These are phyloP conservation scores for Eubucco bourcierii DNA, from an alignment of 2,113 vertebrate species.

Conservation along the genomic window DNA sequence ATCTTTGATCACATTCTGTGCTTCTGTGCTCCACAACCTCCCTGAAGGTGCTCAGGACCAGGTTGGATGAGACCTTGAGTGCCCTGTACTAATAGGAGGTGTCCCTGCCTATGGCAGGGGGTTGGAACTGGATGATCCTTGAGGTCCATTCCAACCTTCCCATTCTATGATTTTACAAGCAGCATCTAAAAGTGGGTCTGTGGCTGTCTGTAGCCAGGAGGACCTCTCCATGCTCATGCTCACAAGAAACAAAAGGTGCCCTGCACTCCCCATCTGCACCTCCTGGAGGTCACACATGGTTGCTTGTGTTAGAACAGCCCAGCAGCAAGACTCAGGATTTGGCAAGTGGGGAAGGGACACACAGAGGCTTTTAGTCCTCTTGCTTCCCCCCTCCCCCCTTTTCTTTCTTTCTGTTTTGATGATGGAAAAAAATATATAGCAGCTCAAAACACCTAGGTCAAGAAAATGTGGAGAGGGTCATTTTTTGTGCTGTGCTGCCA, in stretches of 20 bases:
- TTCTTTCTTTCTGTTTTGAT: background rate
- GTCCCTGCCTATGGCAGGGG: no score
- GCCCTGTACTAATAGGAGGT: no score
- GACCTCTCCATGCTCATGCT: accelerated
- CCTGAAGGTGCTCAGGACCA: no score
- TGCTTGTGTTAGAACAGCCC: accelerated
- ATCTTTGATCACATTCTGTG: no score
- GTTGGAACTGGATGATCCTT: no score
- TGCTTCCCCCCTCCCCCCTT: no score
- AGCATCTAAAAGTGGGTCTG: background rate
- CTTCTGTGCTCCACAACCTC: no score
- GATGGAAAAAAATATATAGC: background rate
- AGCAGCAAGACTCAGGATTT: background rate
- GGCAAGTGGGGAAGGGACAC: background rate
- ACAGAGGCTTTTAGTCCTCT: background rate
- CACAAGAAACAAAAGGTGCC: background rate
- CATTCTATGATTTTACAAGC: background rate
- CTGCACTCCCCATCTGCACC: background rate
- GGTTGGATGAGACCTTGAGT: no score
- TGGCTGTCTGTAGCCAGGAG: background rate
- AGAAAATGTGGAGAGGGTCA: background rate
- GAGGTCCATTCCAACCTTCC: no score
- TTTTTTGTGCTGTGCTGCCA: background rate
- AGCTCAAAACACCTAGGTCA: accelerated
- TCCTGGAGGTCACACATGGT: accelerated